Base-by-base conservation (phyloP, 2,797 vertebrate genomes). In the Pseudochirops corinnae region DNA sequence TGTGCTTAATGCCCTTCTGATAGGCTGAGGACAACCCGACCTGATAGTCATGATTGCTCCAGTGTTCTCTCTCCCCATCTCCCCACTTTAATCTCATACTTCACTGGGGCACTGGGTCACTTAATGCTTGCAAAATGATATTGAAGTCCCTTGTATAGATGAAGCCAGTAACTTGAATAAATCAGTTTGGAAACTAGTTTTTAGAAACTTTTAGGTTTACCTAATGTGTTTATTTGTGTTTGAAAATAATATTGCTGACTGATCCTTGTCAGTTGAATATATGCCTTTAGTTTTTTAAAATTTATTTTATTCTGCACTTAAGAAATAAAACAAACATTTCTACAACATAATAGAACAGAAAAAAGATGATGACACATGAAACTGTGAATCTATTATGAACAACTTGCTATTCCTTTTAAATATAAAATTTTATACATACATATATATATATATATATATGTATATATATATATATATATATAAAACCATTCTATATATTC, bases 381-480 rank as follows among this genome's bases (percentile, higher is more conserved):
- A 67, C 1, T 67, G 62, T 5, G 29, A 58, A 58, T 58, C 13
- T n/a, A 2, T 67, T 67, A 67, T n/a, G 14, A n/a, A 67, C 16
- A 67, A 67, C 14, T 67, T 67, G 14, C 33, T 67, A 67, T 67
- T n/a, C 33, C 33, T n/a, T 33, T n/a, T 67, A 67, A 16, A 67
- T n/a, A 67, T 67, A n/a, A n/a, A n/a, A 67, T 67, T n/a, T n/a
- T n/a, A n/a, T n/a, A 67, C 14, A 62, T 16, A 33, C 0, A 16
- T 16, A 33, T 4, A 0, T 16, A 14, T 6, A 57, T 26, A 24
- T 18, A 57, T 26, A 57, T 3, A 57, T 12, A 57, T 5, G 21
- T 12, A 26, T 11, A 11, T 3, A 2, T 29, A 1, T 60, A 0
- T 31, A 4, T 33, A 4, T 33, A 0, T 33, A 4, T 33, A 4